phyloP scores from a whole-genome alignment of 2,797 vertebrate genomes.

The Sciurus vulgaris region DNA sequence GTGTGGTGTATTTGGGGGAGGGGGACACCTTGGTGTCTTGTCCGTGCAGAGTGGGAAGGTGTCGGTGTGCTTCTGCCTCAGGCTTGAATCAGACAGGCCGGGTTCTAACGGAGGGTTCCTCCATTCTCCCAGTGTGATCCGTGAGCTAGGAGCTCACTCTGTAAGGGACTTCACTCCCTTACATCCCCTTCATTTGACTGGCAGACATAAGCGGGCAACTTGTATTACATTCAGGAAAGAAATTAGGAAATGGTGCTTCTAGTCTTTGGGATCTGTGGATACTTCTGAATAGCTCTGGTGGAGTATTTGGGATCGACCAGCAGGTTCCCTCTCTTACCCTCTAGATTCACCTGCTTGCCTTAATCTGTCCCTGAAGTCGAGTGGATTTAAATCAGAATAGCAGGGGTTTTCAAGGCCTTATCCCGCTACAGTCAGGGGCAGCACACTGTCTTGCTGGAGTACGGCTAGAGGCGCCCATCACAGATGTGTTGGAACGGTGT shows the following conservation, averaged over 20 bases:
- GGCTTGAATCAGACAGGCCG: background rate
- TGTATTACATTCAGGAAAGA: background rate
- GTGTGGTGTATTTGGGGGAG: background rate
- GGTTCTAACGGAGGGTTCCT: background rate
- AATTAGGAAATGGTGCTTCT: background rate
- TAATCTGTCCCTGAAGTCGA: background rate
- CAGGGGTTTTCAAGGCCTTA: background rate
- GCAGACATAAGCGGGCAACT: background rate
- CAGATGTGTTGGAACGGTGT: accelerated
- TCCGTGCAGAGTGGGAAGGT: background rate
- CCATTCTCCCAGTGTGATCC: background rate
- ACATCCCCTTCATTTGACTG: background rate
- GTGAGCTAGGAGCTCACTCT: background rate
- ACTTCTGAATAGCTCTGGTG: background rate
- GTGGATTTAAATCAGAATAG: background rate
- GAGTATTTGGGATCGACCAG: background rate
- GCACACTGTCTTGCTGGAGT: no score
- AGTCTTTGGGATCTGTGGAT: background rate
- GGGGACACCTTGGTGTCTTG: background rate
- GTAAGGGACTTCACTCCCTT: background rate
- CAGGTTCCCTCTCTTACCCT: background rate
- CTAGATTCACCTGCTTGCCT: constrained; percentile 52
- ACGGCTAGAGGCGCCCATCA: no score
- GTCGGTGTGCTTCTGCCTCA: background rate
- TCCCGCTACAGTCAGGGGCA: background rate